phyloP scores from a whole-genome alignment of 1,140 invertebrate genomes.

The Pseudomyrmex cubaensis region DNA sequence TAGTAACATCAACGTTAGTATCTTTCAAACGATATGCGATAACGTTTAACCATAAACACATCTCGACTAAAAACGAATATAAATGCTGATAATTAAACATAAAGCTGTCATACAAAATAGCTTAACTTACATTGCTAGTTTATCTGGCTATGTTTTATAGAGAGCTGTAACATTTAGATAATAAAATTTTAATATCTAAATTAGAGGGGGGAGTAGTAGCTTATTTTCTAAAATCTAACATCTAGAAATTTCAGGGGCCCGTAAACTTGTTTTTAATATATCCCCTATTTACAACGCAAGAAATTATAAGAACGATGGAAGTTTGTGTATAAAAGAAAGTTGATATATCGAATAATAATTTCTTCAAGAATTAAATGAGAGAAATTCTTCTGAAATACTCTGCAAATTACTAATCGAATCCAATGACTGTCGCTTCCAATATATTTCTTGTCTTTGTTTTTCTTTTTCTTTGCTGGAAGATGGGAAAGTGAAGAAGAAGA shows the following conservation, averaged over 20 bases:
- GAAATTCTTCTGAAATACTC: neutral
- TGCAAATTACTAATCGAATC: constrained; percentile 5
- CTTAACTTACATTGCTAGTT: too few species aligned
- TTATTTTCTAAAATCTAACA: too few species aligned
- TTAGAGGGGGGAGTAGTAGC: too few species aligned
- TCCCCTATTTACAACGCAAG: neutral
- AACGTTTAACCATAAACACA: neutral
- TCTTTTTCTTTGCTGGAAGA: constrained; percentile 34
- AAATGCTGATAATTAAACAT: too few species aligned
- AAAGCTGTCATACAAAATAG: too few species aligned
- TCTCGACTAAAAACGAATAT: too few species aligned
- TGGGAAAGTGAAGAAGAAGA: constrained; percentile 26
- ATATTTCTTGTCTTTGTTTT: constrained; percentile 21
- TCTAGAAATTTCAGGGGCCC: constrained; percentile 30
- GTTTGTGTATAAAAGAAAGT: neutral
- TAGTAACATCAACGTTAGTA: constrained; percentile 75
- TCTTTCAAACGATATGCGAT: constrained; percentile 21
- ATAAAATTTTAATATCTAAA: neutral
- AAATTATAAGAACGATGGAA: constrained; percentile 2
- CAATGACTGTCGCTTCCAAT: constrained; percentile 9
- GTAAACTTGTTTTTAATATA: constrained; percentile 25
- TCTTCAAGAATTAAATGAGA: constrained; percentile 4
- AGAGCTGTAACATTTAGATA: neutral
- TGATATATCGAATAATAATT: neutral
- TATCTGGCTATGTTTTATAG: too few species aligned